These are phyloP conservation scores for Rosalia funebris DNA, from an alignment of 2,888 invertebrate species.

Conservation along the genomic window DNA sequence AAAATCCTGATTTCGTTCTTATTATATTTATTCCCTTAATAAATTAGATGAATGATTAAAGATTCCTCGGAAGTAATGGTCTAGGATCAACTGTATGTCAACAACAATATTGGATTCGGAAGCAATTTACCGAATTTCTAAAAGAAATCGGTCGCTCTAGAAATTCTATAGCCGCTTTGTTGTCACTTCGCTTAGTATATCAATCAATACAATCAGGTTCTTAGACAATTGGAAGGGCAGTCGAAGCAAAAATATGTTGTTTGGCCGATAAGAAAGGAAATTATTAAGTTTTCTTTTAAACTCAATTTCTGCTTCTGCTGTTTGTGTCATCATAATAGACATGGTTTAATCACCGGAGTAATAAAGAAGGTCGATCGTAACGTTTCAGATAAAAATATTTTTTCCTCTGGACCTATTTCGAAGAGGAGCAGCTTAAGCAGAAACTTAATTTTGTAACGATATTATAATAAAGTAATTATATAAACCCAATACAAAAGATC, in stretches of 20 bases:
- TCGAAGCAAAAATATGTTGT: conserved; percentile 11
- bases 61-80: conserved; percentile 44
- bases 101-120: conserved; percentile 54
- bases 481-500: no score
- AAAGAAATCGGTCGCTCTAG: conserved; percentile 51
- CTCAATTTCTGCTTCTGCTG: conserved; percentile 3
- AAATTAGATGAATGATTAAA: conserved; percentile 32
- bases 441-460: no score
- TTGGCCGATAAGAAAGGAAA: conserved; percentile 16
- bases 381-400: no score
- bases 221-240: conserved; percentile 38
- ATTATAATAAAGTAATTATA: no score
- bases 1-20: not conserved
- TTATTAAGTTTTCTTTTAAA: conserved; percentile 14
- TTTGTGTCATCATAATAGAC: no score
- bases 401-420: no score
- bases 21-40: conserved; percentile 35
- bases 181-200: conserved; percentile 53
- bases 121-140: conserved; percentile 51
- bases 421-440: no score
- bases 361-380: no score
- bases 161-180: conserved; percentile 52
- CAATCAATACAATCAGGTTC: conserved; percentile 48
- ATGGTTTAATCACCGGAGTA: no score
- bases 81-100: conserved; percentile 51